Evolutionary conservation across 1,140 invertebrate species (phyloP).

Genomic region (Drosophila sucinea): DNA sequence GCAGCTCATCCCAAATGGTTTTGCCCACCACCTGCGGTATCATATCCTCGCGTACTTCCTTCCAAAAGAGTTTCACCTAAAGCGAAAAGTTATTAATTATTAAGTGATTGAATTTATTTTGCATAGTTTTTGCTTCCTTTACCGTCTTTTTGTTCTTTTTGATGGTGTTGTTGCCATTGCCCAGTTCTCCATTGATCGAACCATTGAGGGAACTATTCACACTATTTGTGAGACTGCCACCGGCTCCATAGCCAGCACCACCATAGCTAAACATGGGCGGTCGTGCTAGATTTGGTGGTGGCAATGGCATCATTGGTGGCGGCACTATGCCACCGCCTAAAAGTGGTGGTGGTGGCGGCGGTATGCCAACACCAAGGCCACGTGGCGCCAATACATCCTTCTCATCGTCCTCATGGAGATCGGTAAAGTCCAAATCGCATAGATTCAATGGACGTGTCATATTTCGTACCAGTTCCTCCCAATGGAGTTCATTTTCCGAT

Average conservation of each 20-base stretch:
- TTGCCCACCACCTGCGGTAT: slow-evolving; percentile 87
- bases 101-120: background rate
- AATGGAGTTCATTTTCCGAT: slow-evolving; percentile 96
- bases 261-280: slow-evolving; percentile 83
- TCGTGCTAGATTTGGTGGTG: slow-evolving; percentile 79
- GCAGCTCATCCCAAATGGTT: slow-evolving; percentile 98
- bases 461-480: slow-evolving; percentile 94
- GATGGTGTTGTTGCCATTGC: slow-evolving; percentile 83
- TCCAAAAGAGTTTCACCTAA: slow-evolving; percentile 98
- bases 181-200: slow-evolving; percentile 78
- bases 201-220: slow-evolving; percentile 81
- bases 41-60: slow-evolving; percentile 94
- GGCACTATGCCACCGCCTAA: slow-evolving; percentile 69
- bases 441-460: slow-evolving; percentile 93
- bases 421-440: slow-evolving; percentile 98
- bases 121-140: background rate
- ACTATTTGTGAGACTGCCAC: slow-evolving; percentile 72
- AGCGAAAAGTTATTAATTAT: background rate
- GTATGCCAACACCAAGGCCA: slow-evolving; percentile 86
- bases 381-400: slow-evolving; percentile 86
- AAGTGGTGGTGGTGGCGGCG: slow-evolving; percentile 88
- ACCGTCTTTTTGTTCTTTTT: slow-evolving; percentile 98
- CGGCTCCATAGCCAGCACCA: slow-evolving; percentile 37
- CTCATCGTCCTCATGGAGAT: slow-evolving; percentile 92
- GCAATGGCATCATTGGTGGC: slow-evolving; percentile 80